Conservation (phyloP, 2,113 vertebrate species). For the Protobothrops mucrosquamatus region DNA sequence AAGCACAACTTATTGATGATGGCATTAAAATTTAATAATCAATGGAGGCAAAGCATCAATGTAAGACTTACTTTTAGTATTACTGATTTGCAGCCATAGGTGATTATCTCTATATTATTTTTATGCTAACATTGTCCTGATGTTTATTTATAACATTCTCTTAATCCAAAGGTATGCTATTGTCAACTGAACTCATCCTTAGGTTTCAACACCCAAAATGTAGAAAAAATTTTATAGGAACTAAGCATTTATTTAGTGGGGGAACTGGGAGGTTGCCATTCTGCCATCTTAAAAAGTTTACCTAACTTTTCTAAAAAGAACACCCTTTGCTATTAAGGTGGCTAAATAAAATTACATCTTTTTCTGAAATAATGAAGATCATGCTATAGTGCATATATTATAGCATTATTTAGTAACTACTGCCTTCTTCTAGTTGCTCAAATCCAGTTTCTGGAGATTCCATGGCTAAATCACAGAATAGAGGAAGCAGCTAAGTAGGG, state of each 20-base stretch:
- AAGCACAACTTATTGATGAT: not conserved
- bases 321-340: not conserved
- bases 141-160: not conserved
- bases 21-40: not conserved
- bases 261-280: not conserved
- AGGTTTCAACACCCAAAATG: not conserved
- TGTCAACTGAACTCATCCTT: not conserved
- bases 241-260: not conserved
- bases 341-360: not conserved
- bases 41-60: not conserved
- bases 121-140: not conserved
- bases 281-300: not conserved
- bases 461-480: not conserved
- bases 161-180: not conserved
- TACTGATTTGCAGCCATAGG: too few relatives aligned
- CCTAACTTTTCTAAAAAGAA: not conserved
- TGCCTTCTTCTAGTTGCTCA: not conserved
- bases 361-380: not conserved
- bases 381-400: not conserved
- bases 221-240: not conserved
- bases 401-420: not conserved
- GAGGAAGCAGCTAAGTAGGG: not conserved
- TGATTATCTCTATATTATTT: not conserved
- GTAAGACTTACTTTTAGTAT: not conserved
- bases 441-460: not conserved